Conservation (phyloP, 2,113 vertebrate genomes). For the Uria lomvia region DNA sequence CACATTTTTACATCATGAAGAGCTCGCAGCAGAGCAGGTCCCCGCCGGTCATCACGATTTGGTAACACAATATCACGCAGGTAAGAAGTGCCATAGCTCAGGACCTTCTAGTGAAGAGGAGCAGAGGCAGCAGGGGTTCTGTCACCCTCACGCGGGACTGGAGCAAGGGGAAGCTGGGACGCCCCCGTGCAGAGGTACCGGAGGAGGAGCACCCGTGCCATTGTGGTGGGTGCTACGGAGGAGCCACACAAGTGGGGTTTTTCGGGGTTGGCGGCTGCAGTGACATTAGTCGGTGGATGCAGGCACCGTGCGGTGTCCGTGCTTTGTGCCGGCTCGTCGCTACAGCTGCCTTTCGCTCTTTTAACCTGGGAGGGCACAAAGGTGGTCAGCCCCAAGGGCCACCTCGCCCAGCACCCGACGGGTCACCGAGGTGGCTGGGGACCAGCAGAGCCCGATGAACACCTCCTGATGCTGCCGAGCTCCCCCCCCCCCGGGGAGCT, state of each 20-base stretch:
- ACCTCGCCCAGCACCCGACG: fast-evolving
- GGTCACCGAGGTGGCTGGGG: neutral
- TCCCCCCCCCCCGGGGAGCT: neutral
- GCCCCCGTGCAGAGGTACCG: fast-evolving
- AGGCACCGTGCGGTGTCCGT: neutral
- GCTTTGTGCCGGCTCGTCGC: neutral
- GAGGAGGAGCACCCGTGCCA: neutral
- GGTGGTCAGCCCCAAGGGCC: too few species aligned
- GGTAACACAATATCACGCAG: fast-evolving
- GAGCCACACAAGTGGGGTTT: neutral
- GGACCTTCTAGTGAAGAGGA: neutral
- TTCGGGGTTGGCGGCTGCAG: neutral
- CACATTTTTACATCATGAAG: fast-evolving
- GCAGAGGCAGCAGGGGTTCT: neutral
- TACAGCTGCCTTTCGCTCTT: neutral
- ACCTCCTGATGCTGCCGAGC: neutral
- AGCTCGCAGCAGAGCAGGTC: neutral
- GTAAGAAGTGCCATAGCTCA: neutral
- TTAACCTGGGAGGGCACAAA: neutral
- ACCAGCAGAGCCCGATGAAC: fast-evolving
- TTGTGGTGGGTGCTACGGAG: neutral
- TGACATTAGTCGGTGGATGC: neutral
- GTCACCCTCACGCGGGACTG: neutral
- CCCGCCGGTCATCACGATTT: fast-evolving
- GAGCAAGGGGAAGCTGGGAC: neutral